Evolutionary conservation across 2,888 invertebrate species (phyloP).

Genomic region (Conchocele bisecta): DNA sequence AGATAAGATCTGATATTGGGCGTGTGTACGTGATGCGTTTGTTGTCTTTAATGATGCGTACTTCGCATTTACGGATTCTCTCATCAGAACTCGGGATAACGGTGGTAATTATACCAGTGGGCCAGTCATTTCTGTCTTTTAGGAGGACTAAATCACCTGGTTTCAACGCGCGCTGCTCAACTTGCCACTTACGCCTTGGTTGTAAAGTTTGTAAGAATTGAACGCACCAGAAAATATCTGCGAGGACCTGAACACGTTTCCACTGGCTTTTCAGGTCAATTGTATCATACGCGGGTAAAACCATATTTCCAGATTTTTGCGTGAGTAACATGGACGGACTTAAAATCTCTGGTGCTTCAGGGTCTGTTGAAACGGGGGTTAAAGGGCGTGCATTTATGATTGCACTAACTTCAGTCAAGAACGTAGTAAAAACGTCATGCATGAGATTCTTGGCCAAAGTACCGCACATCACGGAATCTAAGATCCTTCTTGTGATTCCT

Average conservation of each 20-base stretch:
- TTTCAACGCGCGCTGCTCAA: neutral
- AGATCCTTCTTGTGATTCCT: too few relatives aligned
- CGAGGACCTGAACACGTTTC: conserved; percentile 25
- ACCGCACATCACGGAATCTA: too few relatives aligned
- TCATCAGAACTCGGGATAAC: conserved; percentile 17
- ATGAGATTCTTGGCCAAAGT: too few relatives aligned
- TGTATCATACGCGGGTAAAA: neutral
- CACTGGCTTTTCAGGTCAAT: conserved; percentile 19
- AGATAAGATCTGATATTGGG: too few relatives aligned
- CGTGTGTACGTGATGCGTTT: too few relatives aligned
- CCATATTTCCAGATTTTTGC: neutral
- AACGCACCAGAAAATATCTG: conserved; percentile 24
- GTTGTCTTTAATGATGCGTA: too few relatives aligned
- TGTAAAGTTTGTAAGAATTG: conserved; percentile 20
- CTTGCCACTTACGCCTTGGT: conserved; percentile 17
- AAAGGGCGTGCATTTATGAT: conserved; percentile 19
- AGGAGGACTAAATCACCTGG: conserved; percentile 28
- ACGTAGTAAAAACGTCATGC: too few relatives aligned
- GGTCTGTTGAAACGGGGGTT: conserved; percentile 16
- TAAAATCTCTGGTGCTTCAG: conserved; percentile 20
- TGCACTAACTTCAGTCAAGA: conserved; percentile 10
- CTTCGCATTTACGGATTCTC: too few relatives aligned
- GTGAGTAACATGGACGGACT: conserved; percentile 25
- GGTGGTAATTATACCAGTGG: too few relatives aligned
- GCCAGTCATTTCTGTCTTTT: too few relatives aligned